Evolutionary conservation across 2,113 vertebrate genomes (phyloP).

Genomic region (Budorcas taxicolor): DNA sequence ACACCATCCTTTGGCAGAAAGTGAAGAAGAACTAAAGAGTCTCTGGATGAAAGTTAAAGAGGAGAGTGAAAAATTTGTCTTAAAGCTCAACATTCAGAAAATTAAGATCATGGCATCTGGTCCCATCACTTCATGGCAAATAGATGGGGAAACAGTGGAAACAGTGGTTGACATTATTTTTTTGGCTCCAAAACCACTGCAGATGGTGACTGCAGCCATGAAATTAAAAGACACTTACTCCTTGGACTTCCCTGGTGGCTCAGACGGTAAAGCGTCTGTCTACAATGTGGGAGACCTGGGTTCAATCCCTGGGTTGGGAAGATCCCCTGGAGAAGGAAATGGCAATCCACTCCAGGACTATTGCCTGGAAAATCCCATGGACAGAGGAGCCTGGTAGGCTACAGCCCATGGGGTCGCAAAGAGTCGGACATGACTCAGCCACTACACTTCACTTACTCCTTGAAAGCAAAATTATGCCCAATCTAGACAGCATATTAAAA

Average conservation of each 20-base stretch:
- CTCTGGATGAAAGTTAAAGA: background rate
- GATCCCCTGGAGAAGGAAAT: no score
- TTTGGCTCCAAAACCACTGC: rapidly evolving
- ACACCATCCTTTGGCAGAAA: background rate
- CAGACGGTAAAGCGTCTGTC: no score
- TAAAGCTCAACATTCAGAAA: background rate
- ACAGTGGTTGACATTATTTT: background rate
- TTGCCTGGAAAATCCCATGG: no score
- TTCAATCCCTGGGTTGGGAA: no score
- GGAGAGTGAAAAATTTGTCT: background rate
- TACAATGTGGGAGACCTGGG: no score
- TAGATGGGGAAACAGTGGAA: background rate
- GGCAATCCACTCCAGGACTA: no score
- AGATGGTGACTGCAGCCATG: background rate
- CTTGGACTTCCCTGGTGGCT: background rate
- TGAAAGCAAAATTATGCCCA: background rate
- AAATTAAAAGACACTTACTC: background rate
- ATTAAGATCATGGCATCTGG: background rate
- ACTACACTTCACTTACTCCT: background rate
- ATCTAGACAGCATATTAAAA: background rate
- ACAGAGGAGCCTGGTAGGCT: no score
- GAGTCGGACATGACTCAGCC: no score
- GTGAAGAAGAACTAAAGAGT: background rate
- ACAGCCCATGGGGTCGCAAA: no score
- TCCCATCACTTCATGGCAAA: background rate